Base-by-base conservation (phyloP, 2,888 invertebrate species). In the Rhingia rostrata region DNA sequence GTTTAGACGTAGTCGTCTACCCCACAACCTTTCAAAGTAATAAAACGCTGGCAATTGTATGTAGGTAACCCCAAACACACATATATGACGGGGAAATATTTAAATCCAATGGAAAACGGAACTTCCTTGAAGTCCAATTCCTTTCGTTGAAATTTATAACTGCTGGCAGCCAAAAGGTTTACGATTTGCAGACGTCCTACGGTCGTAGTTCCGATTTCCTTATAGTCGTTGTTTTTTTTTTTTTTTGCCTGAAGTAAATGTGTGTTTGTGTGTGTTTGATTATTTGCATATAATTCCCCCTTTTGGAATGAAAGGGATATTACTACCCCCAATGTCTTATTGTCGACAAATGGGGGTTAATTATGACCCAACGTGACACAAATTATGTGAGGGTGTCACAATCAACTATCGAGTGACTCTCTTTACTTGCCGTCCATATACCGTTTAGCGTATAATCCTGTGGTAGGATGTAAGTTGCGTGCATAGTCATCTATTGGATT, bases 291-390 rank as follows among this genome's bases (percentile, higher is more conserved):
- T 54, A 58, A 45, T 12, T 1, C 9, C 49, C 10, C 49, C 0
- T 9, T 41, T 41, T 61, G 35, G 33, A 73, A 58, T 22, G 32
- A 35, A 56, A 73, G 32, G 73, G 73, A 67, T 73, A 72, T 82
- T 49, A 54, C 56, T 9, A 22, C 69, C 49, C 43, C 51, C 22
- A 53, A 60, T 64, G 70, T 75, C 61, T 60, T 67, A 80, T 70
- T 70, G 80, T 61, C 70, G 84, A 84, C 84, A 84, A 84, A 84
- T 84, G 66, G 74, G 70, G 84, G 80, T 84, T 80, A 84, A 80
- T 84, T 84, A 80, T 84, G 84, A 84, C 80, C 66, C 74, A 80
- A 61, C 33, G 39, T 64, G 60, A 80, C 66, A 80, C 69, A 75
- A 84, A 74, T 79, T 79, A 84, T 79, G 79, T 43, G 79, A 84